These are phyloP conservation scores for Rhea pennata DNA, from an alignment of 2,113 vertebrate species.

Conservation along the genomic window DNA sequence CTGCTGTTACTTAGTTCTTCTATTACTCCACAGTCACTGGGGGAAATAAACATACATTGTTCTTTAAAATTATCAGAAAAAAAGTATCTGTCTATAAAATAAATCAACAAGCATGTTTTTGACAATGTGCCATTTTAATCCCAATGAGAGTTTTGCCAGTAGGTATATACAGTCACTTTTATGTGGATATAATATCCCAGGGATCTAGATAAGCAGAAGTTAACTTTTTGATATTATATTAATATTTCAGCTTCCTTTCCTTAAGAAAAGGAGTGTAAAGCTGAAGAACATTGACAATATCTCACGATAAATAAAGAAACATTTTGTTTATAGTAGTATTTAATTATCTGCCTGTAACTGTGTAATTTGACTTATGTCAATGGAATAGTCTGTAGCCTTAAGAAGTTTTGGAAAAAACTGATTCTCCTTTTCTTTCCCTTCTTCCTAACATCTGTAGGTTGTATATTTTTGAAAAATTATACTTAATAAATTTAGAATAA, in stretches of 20 bases:
- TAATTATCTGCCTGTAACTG: neutral
- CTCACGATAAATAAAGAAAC: neutral
- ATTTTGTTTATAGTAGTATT: neutral
- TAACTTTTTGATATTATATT: neutral
- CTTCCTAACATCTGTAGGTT: neutral
- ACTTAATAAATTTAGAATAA: constrained; percentile 30
- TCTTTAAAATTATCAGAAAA: constrained; percentile 26
- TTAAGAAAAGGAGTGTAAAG: neutral
- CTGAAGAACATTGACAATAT: accelerated
- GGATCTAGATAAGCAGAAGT: neutral
- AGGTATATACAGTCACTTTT: neutral
- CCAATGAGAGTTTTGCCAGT: neutral
- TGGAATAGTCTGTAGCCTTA: neutral
- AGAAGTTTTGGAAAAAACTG: constrained; percentile 38
- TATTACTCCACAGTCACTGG: constrained; percentile 4
- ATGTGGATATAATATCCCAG: neutral
- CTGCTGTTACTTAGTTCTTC: constrained; percentile 31
- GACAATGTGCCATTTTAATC: neutral
- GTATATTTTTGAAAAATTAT: constrained; percentile 57
- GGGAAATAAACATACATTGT: constrained; percentile 48
- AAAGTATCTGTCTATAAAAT: neutral
- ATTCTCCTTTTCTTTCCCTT: neutral
- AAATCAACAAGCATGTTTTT: constrained; percentile 1
- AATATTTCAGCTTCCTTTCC: neutral
- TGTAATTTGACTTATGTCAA: neutral